Base-by-base conservation (phyloP, 53 echinoderm and acorn worm species). In the Arbacia lixula region DNA sequence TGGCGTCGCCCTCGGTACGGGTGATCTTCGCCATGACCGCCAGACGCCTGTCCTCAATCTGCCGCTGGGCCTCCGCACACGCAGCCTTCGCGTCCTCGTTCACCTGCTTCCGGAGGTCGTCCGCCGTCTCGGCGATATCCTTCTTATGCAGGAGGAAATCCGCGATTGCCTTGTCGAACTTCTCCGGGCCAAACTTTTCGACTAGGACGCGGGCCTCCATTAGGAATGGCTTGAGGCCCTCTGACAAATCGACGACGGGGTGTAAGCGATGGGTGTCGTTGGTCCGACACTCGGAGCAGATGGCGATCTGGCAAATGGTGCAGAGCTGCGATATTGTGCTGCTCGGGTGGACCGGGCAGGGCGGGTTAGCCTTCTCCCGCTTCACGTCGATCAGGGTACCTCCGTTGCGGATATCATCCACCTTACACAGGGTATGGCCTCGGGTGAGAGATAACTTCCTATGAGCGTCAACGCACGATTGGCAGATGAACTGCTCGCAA, bases 401-500 rank as follows among this genome's bases (percentile, higher is more conserved):
- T 2, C 73, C 73, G 33, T 73, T 73, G 31, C 51, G 12, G 52
- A 73, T 49, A 20, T 73, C 73, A 27, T 73, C 32, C 30, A 51
- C 32, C 10, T 25, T 12, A 3, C 49, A 12, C 24, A 73, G 3
- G 3, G 53, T 25, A 12, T 73, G 73, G 16, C 52, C 6, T 10
- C 73, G 73, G 19, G 73, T 73, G 19, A 73, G 28, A 11, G 73
- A 73, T 52, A 73, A 33, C 28, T 73, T 73, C 73, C 51, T 73
- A 22, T 73, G 73, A 2, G 73, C 73, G 29, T 14, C 73, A 17
- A 73, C 73, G 21, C 73, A 73, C 25, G 73, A 1, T 22, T 20
- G 16, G 38, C 73, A 73, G 53, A 73, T 73, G 34, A 73, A 73
- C 73, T 73, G 73, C 3, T 26, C 19, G 51, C 73, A 73, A 32